Evolutionary conservation across 1,140 invertebrate genomes (phyloP), one percentile per base, ranked within the genome.

Genomic region (Phymastichus coffea): DNA sequence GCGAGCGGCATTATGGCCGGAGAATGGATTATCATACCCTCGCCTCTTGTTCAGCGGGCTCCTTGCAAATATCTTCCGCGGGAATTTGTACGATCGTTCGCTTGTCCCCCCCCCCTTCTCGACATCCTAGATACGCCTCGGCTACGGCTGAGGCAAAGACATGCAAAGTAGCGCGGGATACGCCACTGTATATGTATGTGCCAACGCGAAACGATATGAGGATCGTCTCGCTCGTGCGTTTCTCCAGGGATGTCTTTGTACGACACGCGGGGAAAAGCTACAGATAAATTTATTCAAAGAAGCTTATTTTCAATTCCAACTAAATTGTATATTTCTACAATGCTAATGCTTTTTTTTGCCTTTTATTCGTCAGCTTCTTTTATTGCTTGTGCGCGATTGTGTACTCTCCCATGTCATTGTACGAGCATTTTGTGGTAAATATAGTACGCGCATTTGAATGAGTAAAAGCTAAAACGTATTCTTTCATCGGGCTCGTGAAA

Each of bases 1-100:
- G 67, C 55, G 66, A 65, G 69, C 68, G 67, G 67, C 70, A 71
- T 80, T 80, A 80, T 78, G 77, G 76, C 75, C 77, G 69, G 61
- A 71, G 71, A 78, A 78, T 74, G 71, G 75, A 80, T 80, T 78
- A 78, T 78, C 74, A 69, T 78, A 75, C 66, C 69, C 72, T 35
- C n/a, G n/a, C 47, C 47, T 37, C 26, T 15, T 30, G 25, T 15
- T 15, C 20, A 9, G 9, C 35, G 2, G 10, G 46, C 9, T 37
- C 20, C 55, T 38, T 43, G 10, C n/a, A 25, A 41, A 41, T 33
- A 23, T 38, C 17, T 41, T 49, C 25, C 46, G 19, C 9, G 55
- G 28, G 12, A 51, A 52, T 51, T 23, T 35, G 26, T 44, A 35
- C 35, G 14, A 37, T 19, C 47, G 40, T 33, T 40, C 28, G 25